Evolutionary conservation across 2,797 vertebrate genomes (phyloP), one percentile per base, ranked within the genome.

Genomic region (Amazona ochrocephala): DNA sequence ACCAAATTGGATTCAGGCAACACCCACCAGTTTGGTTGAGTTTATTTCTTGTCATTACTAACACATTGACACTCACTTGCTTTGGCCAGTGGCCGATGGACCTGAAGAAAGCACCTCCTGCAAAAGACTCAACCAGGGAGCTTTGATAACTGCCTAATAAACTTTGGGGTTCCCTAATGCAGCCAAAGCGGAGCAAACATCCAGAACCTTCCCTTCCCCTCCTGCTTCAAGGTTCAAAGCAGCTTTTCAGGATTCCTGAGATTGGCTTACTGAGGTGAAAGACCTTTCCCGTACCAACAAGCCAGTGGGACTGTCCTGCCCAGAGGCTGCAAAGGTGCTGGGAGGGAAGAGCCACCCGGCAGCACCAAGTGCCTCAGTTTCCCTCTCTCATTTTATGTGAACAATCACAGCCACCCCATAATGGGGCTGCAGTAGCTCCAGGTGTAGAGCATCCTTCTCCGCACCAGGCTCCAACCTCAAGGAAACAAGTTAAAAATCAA

Each of bases 351-450:
- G 24, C 23, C n/a, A 5, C 66, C 21, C 7, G 0, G 41, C 47
- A 65, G 68, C 65, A 60, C 7, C 1, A 0, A 0, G 3, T 50
- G 41, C 72, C 84, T 75, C 84, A 23, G 10, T 73, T 93, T 85
- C 11, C 60, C 71, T 5, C 13, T 26, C 53, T 16, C n/a, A 5
- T 26, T 44, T 13, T 0, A 0, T 9, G 22, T 2, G 0, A 61
- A 29, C 4, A 2, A 30, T 29, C 13, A 3, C 74, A 64, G 24
- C 6, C 24, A 50, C 13, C 30, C 13, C 15, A 39, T 9, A 12
- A 6, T 39, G 64, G 10, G 4, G 11, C 67, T 48, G 45, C 0
- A 1, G 17, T 0, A 0, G 5, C 39, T 62, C 71, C 1, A 1
- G 39, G 26, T 10, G 3, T 53, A 62, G 67, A 77, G 22, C 61